Base-by-base conservation (phyloP, 2,113 vertebrate species). In the Acanthisitta chloris region DNA sequence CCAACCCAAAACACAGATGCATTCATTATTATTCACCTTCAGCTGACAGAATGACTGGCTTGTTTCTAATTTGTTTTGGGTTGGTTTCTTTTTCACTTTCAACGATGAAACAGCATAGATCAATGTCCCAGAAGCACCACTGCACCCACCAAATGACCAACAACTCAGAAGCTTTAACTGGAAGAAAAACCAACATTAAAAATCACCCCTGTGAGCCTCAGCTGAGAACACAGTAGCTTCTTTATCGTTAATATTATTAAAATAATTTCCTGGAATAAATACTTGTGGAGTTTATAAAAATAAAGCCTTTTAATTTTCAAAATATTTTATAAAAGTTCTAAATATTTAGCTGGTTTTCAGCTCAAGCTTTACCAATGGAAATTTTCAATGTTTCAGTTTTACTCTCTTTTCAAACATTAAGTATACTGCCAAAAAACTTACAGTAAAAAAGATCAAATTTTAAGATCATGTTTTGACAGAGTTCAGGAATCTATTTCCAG, bases 141-240 rank as follows among this genome's bases (percentile, higher is more conserved):
- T 29, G 12, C 28, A 61, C 31, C 40, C 29, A 40, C 42, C 74
- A 70, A 73, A 48, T 4, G 5, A 17, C 15, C 58, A 69, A 74
- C 10, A 24, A 6, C 28, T 45, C n/a, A 11, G 18, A 66, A 77
- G 3, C 2, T 69, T 78, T 38, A 59, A 21, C 7, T 49, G 33
- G 34, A 59, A 79, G 17, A 58, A 13, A n/a, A 28, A 24, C 3
- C 4, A 12, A 46, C 36, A 33, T 61, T 43, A 52, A 48, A 86
- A 78, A 65, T 8, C 19, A 31, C 0, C 2, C 0, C 26, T 2
- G 1, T 23, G 42, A 79, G 54, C 8, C 10, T 67, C 33, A n/a
- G 33, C 14, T 58, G 51, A 71, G 26, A 76, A 14, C 1, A 29
- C 25, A 43, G 10, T 7, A 42, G 34, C 2, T 54, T 43, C 88